Percentiles rank a stretch among this genome's conserved stretches.
Conservation (phyloP, 1,140 invertebrate genomes). For the Colletes latitarsis region DNA sequence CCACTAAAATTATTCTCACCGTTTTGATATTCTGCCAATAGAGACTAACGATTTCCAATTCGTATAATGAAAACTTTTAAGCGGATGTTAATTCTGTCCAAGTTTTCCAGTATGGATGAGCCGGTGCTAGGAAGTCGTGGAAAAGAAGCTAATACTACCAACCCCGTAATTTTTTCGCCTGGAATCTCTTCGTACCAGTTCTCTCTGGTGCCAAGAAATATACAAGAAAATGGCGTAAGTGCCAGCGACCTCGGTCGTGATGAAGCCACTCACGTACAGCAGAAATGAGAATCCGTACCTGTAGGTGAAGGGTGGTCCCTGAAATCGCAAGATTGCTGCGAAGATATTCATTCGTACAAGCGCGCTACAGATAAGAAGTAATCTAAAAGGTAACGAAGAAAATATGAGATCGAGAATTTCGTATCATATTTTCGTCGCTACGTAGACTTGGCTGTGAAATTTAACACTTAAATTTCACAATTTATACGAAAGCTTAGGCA, state of each 20-base stretch:
- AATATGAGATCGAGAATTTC: slow-evolving; percentile 14
- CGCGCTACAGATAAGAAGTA: slow-evolving; percentile 22
- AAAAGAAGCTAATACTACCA: slow-evolving; percentile 57
- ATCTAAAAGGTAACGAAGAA: slow-evolving; percentile 9
- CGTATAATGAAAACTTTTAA: background rate
- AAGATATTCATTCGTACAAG: slow-evolving; percentile 43
- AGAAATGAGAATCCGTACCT: slow-evolving; percentile 93
- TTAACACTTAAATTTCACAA: background rate
- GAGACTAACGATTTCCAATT: background rate
- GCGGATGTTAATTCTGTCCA: slow-evolving; percentile 28
- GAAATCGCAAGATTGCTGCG: slow-evolving; percentile 74
- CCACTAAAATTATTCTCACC: background rate
- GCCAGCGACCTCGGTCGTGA: slow-evolving; percentile 91
- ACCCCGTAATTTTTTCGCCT: slow-evolving; percentile 77
- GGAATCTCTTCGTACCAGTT: slow-evolving; percentile 79
- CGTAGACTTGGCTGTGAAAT: background rate
- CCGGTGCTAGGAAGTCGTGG: background rate
- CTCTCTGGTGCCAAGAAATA: slow-evolving; percentile 87
- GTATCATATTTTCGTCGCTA: background rate
- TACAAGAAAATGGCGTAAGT: slow-evolving; percentile 93
- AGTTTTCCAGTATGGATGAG: background rate
- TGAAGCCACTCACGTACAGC: slow-evolving; percentile 91
- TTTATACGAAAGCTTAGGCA: background rate
- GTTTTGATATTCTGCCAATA: slow-evolving; percentile 4
- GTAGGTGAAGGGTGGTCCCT: slow-evolving; percentile 91